Percentiles rank a stretch among this genome's conserved stretches.
Conservation (phyloP, 2,888 invertebrate genomes). For the Drosophila nr. medialis region DNA sequence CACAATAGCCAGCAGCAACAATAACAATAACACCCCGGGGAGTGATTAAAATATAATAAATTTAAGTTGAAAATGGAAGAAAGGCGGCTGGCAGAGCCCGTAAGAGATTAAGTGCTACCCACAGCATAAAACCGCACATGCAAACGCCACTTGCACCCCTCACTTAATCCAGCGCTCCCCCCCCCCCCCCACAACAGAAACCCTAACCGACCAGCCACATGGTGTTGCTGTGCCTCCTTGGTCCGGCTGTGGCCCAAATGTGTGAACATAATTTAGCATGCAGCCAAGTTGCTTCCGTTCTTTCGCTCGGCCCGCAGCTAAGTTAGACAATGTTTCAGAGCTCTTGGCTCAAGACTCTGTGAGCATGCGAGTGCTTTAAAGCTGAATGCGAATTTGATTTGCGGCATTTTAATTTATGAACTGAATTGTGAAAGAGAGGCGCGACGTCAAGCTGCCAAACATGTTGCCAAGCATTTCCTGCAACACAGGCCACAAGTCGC, state of each 20-base stretch:
- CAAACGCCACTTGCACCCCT: constrained; percentile 45
- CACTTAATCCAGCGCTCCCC: background rate
- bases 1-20: constrained; percentile 54
- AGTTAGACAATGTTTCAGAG: constrained; percentile 56
- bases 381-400: constrained; percentile 80
- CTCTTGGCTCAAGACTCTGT: constrained; percentile 12
- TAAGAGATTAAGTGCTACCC: constrained; percentile 79
- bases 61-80: constrained; percentile 75
- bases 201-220: constrained; percentile 36
- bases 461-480: constrained; percentile 69
- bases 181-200: background rate
- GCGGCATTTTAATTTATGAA: constrained; percentile 82
- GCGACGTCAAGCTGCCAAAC: constrained; percentile 65
- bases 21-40: constrained; percentile 76
- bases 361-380: constrained; percentile 49
- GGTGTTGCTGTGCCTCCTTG: constrained; percentile 32
- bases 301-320: constrained; percentile 23
- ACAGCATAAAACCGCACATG: constrained; percentile 77
- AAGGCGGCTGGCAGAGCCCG: constrained; percentile 57
- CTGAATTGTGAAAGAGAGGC: constrained; percentile 56
- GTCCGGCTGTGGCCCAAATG: constrained; percentile 70
- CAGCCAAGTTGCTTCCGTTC: constrained; percentile 49
- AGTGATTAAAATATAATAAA: constrained; percentile 85
- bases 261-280: constrained; percentile 81
- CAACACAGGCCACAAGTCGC: constrained; percentile 26